Conservation (phyloP, 2,888 invertebrate genomes). For the Scaptomyza polygonia region DNA sequence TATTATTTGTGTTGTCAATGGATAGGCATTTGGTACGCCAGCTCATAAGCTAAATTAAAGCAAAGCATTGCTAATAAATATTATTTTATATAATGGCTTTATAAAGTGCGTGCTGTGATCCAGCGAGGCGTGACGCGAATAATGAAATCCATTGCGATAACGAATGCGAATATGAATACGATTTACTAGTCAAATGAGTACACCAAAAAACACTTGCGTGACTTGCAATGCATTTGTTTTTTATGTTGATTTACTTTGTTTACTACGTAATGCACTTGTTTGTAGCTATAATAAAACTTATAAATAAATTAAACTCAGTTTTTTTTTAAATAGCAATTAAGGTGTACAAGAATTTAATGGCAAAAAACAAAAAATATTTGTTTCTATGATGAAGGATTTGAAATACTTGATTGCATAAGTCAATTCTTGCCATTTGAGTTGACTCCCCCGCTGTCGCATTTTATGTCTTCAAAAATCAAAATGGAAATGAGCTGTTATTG, state of each 20-base stretch:
- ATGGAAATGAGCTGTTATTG: constrained; percentile 56
- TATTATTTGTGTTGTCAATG: constrained; percentile 47
- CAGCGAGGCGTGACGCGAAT: constrained; percentile 65
- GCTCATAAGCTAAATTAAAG: constrained; percentile 67
- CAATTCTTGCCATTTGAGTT: background rate
- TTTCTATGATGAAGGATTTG: background rate
- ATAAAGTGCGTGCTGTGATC: constrained; percentile 71
- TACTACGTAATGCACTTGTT: constrained; percentile 8
- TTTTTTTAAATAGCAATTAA: background rate
- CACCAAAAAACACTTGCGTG: constrained; percentile 62
- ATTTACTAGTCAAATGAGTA: constrained; percentile 71
- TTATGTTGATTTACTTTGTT: constrained; percentile 3
- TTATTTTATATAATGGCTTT: constrained; percentile 67
- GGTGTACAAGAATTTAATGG: background rate
- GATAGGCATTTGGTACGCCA: constrained; percentile 46
- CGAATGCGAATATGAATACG: constrained; percentile 34
- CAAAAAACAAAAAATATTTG: background rate
- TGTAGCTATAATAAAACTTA: background rate
- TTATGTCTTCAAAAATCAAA: constrained; percentile 32
- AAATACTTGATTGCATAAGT: background rate
- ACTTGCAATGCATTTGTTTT: constrained; percentile 42
- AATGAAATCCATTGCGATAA: constrained; percentile 57
- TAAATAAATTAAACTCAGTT: background rate
- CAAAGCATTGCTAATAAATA: constrained; percentile 64
- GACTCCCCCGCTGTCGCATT: constrained; percentile 19